A percentile compares a stretch with the other conserved stretches of the same genome.
phyloP scores from a whole-genome alignment of 2,797 vertebrate genomes.

The Cetoscarus ocellatus region DNA sequence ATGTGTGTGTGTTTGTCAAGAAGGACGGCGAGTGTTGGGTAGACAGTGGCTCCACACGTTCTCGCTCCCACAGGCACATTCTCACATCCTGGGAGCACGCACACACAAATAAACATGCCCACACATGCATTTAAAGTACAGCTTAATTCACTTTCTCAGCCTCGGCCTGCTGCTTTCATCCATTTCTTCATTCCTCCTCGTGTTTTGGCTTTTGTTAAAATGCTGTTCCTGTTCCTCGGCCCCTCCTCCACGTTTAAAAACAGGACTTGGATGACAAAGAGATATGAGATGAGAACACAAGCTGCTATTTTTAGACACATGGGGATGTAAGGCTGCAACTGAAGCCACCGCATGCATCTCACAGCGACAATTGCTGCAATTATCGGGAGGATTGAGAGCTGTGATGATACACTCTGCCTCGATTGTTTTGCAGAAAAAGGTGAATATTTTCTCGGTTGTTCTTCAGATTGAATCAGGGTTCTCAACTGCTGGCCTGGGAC shows the following conservation, averaged over 20 bases:
- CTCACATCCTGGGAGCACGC: slow-evolving; percentile 41
- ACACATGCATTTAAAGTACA: slow-evolving; percentile 49
- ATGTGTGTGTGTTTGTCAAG: slow-evolving; percentile 39
- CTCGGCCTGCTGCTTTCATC: neutral
- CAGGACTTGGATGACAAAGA: slow-evolving; percentile 64
- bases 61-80: slow-evolving; percentile 50
- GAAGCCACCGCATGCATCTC: slow-evolving; percentile 53
- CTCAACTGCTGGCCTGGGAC: no score
- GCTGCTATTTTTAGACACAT: slow-evolving; percentile 82
- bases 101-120: slow-evolving; percentile 68
- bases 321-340: slow-evolving; percentile 65
- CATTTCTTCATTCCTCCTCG: slow-evolving; percentile 17
- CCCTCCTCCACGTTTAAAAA: slow-evolving; percentile 70
- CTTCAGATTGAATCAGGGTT: no score
- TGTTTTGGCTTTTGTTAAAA: slow-evolving; percentile 41
- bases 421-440: slow-evolving; percentile 14
- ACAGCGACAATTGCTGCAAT: slow-evolving; percentile 39
- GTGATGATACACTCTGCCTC: slow-evolving; percentile 19
- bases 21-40: slow-evolving; percentile 48
- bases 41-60: slow-evolving; percentile 58
- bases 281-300: slow-evolving; percentile 69
- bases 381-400: slow-evolving; percentile 29
- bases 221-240: slow-evolving; percentile 32
- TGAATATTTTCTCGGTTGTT: slow-evolving; percentile 1
- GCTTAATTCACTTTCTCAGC: slow-evolving; percentile 19